Conservation (phyloP, 2,797 vertebrate species). For the Benthosema pterotum region DNA sequence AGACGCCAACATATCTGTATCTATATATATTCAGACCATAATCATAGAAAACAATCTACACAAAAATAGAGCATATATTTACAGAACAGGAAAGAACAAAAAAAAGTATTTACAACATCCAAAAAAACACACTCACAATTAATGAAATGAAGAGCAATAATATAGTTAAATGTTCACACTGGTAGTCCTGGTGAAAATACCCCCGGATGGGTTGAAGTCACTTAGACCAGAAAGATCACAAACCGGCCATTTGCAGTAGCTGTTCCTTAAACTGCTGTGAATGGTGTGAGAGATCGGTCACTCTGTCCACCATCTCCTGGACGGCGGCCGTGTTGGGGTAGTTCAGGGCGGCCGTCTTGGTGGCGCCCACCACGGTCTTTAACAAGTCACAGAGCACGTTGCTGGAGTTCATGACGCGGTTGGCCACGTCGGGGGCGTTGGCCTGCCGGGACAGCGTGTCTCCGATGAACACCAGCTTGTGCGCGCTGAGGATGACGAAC, state of each 20-base stretch:
- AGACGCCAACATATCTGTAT: conserved; percentile 63
- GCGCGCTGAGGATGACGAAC: conserved; percentile 94
- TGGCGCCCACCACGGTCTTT: conserved; percentile 90
- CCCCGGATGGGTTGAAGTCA: neutral
- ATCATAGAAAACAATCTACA: conserved; percentile 86
- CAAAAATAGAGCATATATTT: conserved; percentile 85
- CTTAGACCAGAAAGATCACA: conserved; percentile 61
- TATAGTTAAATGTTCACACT: conserved; percentile 53
- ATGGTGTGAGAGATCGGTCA: conserved; percentile 88
- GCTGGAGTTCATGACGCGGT: conserved; percentile 92
- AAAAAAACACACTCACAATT: conserved; percentile 28
- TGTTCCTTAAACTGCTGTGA: conserved; percentile 92
- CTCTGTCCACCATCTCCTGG: conserved; percentile 95
- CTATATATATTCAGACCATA: conserved; percentile 62
- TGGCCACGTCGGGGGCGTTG: conserved; percentile 83
- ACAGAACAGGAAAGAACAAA: conserved; percentile 77
- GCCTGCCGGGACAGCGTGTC: conserved; percentile 92
- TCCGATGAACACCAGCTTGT: conserved; percentile 98
- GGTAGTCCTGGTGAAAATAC: conserved; percentile 27
- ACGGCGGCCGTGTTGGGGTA: conserved; percentile 90
- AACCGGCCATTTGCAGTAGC: conserved; percentile 86
- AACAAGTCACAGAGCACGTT: conserved; percentile 93
- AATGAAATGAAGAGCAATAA: conserved; percentile 38
- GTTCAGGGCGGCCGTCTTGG: conserved; percentile 91
- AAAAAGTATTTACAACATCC: conserved; percentile 74